Evolutionary conservation across 1,140 invertebrate species (phyloP).

Genomic region (Anthonomus grandis): DNA sequence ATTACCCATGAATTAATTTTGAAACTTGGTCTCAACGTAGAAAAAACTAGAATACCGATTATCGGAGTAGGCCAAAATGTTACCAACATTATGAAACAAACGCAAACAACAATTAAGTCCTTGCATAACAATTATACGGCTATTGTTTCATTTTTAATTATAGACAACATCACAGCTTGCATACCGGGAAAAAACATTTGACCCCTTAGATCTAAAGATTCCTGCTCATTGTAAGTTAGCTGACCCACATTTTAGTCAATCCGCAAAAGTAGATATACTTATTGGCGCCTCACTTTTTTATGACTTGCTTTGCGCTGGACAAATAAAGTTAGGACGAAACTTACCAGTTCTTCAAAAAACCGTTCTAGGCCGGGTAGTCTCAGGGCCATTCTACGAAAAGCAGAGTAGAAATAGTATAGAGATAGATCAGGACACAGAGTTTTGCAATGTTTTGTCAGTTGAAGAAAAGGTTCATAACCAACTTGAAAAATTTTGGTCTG

Average conservation of each 20-base stretch:
- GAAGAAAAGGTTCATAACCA: neutral
- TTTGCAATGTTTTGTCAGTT: neutral
- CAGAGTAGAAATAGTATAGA: too few relatives aligned
- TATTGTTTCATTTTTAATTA: neutral
- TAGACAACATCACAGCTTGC: constrained; percentile 10
- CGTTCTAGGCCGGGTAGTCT: constrained; percentile 31
- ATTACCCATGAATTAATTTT: constrained; percentile 6
- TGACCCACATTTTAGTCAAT: constrained; percentile 33
- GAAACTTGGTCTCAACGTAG: neutral
- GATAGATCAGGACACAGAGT: neutral
- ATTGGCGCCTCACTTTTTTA: constrained; percentile 27
- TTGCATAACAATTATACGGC: neutral
- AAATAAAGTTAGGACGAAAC: constrained; percentile 18
- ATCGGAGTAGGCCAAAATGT: neutral
- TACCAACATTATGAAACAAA: neutral
- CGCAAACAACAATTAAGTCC: constrained; percentile 5
- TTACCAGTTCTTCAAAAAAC: constrained; percentile 30
- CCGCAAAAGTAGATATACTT: constrained; percentile 22
- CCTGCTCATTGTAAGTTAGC: constrained; percentile 20
- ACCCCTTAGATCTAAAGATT: constrained; percentile 11
- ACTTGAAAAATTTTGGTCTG: constrained; percentile 21
- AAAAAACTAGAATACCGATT: constrained; percentile 6
- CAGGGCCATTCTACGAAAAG: neutral
- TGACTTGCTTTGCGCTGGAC: constrained; percentile 6
- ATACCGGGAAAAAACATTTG: neutral